A percentile compares a stretch with the other conserved stretches of the same genome.
phyloP scores from a whole-genome alignment of 2,113 vertebrate genomes.

The Taurulus bubalis region DNA sequence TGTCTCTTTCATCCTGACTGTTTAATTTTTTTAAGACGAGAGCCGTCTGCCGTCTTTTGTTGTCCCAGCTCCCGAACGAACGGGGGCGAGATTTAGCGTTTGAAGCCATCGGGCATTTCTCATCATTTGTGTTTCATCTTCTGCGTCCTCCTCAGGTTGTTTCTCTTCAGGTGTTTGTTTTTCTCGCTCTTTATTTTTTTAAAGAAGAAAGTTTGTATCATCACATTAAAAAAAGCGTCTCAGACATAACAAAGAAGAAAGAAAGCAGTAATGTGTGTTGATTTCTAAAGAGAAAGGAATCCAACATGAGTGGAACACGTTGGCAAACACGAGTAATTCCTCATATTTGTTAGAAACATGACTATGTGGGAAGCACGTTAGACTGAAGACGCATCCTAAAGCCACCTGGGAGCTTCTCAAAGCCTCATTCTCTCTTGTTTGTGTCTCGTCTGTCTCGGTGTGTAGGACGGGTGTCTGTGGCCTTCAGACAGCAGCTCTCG shows the following conservation, averaged over 20 bases:
- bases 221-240: conserved; percentile 31
- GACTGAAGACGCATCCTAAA: not conserved
- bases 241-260: conserved; percentile 24
- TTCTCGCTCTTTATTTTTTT: not conserved
- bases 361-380: not conserved
- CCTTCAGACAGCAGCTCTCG: conserved; percentile 76
- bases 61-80: conserved; percentile 21
- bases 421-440: not conserved
- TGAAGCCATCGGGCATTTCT: conserved; percentile 37
- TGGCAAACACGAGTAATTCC: not conserved
- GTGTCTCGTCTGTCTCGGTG: conserved; percentile 12
- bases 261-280: conserved; percentile 3
- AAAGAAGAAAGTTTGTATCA: conserved; percentile 17
- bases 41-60: conserved; percentile 36
- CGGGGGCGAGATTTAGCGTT: conserved; percentile 26
- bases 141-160: conserved; percentile 48
- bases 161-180: conserved; percentile 22
- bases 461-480: conserved; percentile 80
- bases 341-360: not conserved
- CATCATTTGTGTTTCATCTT: conserved; percentile 49
- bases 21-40: conserved; percentile 2
- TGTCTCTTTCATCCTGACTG: conserved; percentile 33
- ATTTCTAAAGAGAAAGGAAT: conserved; percentile 2
- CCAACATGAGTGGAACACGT: not conserved
- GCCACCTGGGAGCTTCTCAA: not conserved